Conservation (phyloP, 2,797 vertebrate species). For the Rhadinocentrus ornatus region DNA sequence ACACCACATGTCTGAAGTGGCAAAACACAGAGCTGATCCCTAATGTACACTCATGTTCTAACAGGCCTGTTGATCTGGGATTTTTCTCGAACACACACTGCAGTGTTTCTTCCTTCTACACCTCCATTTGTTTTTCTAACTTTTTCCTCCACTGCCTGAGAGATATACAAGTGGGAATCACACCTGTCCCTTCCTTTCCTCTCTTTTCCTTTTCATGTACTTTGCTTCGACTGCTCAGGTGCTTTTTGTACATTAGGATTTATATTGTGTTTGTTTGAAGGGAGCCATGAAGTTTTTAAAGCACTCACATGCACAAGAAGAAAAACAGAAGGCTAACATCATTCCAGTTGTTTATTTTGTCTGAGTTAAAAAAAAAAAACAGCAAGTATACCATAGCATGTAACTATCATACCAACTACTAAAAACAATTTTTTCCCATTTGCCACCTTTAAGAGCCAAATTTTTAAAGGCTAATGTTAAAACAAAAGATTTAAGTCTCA, state of each 20-base stretch:
- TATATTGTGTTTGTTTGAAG: constrained; percentile 24
- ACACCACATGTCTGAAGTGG: constrained; percentile 20
- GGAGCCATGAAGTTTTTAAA: background rate
- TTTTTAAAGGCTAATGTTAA: too few species aligned
- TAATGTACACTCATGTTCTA: constrained; percentile 24
- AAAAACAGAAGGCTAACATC: too few species aligned
- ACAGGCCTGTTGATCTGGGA: constrained; percentile 67
- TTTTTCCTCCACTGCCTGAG: constrained; percentile 28
- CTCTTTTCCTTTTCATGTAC: constrained; percentile 26
- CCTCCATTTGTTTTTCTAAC: background rate
- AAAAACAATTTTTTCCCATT: too few species aligned
- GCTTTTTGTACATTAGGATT: background rate
- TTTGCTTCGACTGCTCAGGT: constrained; percentile 5
- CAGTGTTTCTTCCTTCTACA: constrained; percentile 32
- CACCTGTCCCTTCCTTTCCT: constrained; percentile 61
- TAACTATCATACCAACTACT: too few species aligned
- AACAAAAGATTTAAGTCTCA: too few species aligned
- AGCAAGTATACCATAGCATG: too few species aligned
- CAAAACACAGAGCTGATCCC: constrained; percentile 32
- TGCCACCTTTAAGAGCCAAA: too few species aligned
- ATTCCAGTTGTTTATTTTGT: too few species aligned
- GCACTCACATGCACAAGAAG: background rate
- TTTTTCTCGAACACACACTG: constrained; percentile 34
- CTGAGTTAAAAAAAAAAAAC: too few species aligned
- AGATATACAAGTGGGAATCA: constrained; percentile 42